Percentiles rank a stretch among this genome's conserved stretches.
These are phyloP conservation scores for Odontocolon sp. DNA, from an alignment of 2,888 invertebrate genomes.

Conservation along the genomic window DNA sequence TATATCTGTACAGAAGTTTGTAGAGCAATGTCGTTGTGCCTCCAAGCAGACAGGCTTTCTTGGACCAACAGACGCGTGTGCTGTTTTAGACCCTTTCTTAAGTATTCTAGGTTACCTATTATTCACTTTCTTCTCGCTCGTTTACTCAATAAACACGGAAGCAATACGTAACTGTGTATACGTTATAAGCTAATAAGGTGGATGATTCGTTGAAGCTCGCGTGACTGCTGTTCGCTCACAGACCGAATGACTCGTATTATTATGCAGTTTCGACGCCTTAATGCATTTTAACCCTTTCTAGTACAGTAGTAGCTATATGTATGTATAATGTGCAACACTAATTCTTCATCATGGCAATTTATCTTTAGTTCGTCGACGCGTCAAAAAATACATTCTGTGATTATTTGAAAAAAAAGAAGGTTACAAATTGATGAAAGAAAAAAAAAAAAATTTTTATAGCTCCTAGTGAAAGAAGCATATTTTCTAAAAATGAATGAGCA, in stretches of 20 bases:
- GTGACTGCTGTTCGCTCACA: constrained; percentile 27
- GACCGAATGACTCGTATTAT: constrained; percentile 16
- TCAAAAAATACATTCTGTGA: too few species aligned
- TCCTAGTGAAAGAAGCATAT: too few species aligned
- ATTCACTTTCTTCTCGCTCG: constrained; percentile 37
- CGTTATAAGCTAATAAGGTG: constrained; percentile 22
- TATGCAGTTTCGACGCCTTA: constrained; percentile 8
- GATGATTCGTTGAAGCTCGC: constrained; percentile 26
- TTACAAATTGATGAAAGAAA: too few species aligned
- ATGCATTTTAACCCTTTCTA: too few species aligned
- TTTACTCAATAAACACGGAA: constrained; percentile 61
- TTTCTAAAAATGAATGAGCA: too few species aligned
- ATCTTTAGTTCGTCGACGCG: too few species aligned
- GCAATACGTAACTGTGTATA: constrained; percentile 43
- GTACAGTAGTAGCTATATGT: neutral
- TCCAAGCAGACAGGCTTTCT: constrained; percentile 42
- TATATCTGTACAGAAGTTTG: constrained; percentile 47
- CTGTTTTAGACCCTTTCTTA: constrained; percentile 31
- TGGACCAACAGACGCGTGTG: constrained; percentile 37
- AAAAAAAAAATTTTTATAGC: too few species aligned
- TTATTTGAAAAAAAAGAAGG: too few species aligned
- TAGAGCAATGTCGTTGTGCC: constrained; percentile 51
- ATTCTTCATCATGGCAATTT: too few species aligned
- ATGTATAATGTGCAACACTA: neutral
- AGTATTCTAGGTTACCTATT: constrained; percentile 35